These are phyloP conservation scores for Liodrosophila aerea DNA, from an alignment of 2,888 invertebrate species.

Conservation along the genomic window DNA sequence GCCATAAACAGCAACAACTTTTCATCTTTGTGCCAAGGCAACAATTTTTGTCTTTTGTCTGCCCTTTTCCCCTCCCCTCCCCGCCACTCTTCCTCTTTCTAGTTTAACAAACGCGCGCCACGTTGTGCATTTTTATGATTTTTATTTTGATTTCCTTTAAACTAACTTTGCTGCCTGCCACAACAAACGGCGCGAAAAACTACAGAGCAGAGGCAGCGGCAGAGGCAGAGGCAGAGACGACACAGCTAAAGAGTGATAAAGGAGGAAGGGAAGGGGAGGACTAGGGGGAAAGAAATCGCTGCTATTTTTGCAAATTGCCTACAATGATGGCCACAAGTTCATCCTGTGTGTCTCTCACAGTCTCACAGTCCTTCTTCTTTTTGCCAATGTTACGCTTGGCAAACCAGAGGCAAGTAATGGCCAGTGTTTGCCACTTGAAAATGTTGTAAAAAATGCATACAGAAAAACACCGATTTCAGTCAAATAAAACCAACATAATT, in stretches of 20 bases:
- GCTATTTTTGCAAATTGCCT: conserved; percentile 76
- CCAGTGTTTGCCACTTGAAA: too few species aligned
- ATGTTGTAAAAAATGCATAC: too few species aligned
- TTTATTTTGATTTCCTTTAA: conserved; percentile 78
- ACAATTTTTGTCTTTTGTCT: conserved; percentile 30
- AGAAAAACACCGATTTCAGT: conserved; percentile 3
- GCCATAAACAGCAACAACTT: conserved; percentile 76
- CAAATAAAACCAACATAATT: too few species aligned
- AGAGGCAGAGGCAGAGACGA: neutral
- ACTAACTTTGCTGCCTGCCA: conserved; percentile 61
- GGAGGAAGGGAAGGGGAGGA: neutral
- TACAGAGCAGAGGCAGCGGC: too few species aligned
- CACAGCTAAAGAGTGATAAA: neutral
- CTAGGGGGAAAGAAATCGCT: conserved; percentile 57
- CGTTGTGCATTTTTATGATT: conserved; percentile 77
- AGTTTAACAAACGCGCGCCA: conserved; percentile 61
- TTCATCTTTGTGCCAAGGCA: conserved; percentile 75
- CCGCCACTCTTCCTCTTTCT: neutral
- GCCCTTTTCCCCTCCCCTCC: conserved; percentile 3
- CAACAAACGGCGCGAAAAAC: conserved; percentile 25
- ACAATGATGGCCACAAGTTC: conserved; percentile 76
- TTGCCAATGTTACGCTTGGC: conserved; percentile 64
- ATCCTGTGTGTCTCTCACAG: conserved; percentile 34
- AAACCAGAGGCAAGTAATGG: too few species aligned
- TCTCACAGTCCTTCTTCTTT: conserved; percentile 12